Evolutionary conservation across 1,140 invertebrate genomes (phyloP).

Genomic region (Metopolophium dirhodum): DNA sequence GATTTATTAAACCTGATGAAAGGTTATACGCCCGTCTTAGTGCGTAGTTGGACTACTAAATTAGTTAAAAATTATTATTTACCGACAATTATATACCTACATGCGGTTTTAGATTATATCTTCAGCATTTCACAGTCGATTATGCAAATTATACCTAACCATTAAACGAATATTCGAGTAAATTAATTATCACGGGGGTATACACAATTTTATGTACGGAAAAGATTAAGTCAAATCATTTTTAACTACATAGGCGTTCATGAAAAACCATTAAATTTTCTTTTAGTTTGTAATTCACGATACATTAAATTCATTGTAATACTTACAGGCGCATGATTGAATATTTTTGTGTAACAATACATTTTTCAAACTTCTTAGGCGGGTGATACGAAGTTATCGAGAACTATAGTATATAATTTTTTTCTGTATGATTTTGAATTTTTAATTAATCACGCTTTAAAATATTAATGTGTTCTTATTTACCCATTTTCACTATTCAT

Average conservation of each 20-base stretch:
- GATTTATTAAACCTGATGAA: background rate
- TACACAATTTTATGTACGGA: background rate
- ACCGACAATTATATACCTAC: background rate
- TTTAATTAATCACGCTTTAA: too few relatives aligned
- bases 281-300: too few relatives aligned
- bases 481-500: too few relatives aligned
- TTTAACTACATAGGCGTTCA: too few relatives aligned
- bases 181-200: background rate
- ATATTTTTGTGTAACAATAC: background rate
- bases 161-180: background rate
- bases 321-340: background rate
- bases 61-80: background rate
- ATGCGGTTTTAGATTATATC: background rate
- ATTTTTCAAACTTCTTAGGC: background rate
- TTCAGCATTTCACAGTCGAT: constrained; percentile 10
- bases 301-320: background rate
- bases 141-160: background rate
- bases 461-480: too few relatives aligned
- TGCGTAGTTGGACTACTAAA: background rate
- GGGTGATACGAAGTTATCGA: background rate
- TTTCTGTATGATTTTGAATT: too few relatives aligned
- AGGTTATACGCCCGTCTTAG: background rate
- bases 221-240: background rate
- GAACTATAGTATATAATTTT: too few relatives aligned
- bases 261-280: too few relatives aligned